A percentile compares a stretch with the other conserved stretches of the same genome.
phyloP scores from a whole-genome alignment of 2,113 vertebrate species.

The Junco hyemalis region DNA sequence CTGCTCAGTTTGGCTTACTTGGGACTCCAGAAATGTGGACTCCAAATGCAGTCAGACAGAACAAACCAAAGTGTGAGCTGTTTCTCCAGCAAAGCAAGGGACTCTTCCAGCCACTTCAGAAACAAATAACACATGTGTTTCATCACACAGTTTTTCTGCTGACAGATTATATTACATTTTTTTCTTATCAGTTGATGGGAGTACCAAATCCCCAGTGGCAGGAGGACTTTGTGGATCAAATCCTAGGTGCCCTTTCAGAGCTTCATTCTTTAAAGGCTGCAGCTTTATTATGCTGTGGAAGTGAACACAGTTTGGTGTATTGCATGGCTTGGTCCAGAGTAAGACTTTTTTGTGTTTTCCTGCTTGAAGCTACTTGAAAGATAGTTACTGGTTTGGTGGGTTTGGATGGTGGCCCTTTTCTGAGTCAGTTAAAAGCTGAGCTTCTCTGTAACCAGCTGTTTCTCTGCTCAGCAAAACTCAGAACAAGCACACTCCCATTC shows the following conservation, averaged over 20 bases:
- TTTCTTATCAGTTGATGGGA: not conserved
- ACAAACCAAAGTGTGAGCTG: not conserved
- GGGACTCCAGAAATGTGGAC: not conserved
- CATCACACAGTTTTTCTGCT: not conserved
- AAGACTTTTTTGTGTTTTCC: not conserved
- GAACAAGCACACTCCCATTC: not conserved
- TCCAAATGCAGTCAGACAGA: not conserved
- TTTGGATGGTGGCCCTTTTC: not conserved
- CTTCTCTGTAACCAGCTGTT: not conserved
- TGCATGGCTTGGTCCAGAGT: not conserved
- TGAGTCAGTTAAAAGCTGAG: not conserved
- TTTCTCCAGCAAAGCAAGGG: not conserved
- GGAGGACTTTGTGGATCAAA: not conserved
- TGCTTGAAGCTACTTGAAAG: not conserved
- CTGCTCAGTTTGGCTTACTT: not conserved
- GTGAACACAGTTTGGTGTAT: not conserved
- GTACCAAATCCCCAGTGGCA: not conserved
- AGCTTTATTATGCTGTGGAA: accelerated
- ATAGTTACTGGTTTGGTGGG: not conserved
- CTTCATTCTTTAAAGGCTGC: not conserved
- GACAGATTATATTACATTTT: not conserved
- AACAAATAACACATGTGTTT: not conserved
- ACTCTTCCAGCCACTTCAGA: not conserved
- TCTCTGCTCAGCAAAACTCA: not conserved
- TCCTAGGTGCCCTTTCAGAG: not conserved